Percentiles rank a stretch among this genome's conserved stretches.
These are phyloP conservation scores for Lepidostoma basale DNA, from an alignment of 1,140 invertebrate species.

Conservation along the genomic window DNA sequence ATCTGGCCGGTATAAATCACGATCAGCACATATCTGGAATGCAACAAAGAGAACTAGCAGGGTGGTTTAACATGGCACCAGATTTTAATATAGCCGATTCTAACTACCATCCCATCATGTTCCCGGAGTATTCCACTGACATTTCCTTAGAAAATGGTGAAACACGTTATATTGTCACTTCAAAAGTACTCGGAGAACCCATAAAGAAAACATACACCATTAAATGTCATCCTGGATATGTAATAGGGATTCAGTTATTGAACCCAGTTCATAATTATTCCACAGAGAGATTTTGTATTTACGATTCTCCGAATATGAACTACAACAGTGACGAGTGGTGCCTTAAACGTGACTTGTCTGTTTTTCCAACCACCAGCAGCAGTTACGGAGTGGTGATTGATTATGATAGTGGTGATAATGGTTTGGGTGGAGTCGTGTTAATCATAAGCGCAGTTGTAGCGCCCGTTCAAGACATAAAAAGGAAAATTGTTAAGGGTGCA, in stretches of 20 bases:
- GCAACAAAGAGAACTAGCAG: constrained; percentile 89
- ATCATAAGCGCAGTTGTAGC: constrained; percentile 77
- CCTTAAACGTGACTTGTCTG: constrained; percentile 78
- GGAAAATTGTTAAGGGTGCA: constrained; percentile 75
- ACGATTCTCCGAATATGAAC: constrained; percentile 72
- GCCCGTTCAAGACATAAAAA: constrained; percentile 71
- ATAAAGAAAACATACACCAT: constrained; percentile 66
- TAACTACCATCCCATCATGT: constrained; percentile 70
- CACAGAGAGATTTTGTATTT: constrained; percentile 79
- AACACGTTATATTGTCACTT: constrained; percentile 79
- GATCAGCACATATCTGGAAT: constrained; percentile 85
- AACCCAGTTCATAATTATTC: constrained; percentile 89
- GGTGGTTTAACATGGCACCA: constrained; percentile 81
- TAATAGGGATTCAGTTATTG: constrained; percentile 80
- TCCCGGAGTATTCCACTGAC: constrained; percentile 67
- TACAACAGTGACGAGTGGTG: constrained; percentile 72
- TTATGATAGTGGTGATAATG: constrained; percentile 79
- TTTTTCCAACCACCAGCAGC: constrained; percentile 86
- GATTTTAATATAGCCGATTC: constrained; percentile 70
- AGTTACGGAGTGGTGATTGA: constrained; percentile 82
- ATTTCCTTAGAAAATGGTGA: constrained; percentile 74
- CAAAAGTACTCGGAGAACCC: constrained; percentile 64
- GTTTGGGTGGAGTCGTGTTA: constrained; percentile 82
- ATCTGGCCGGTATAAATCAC: constrained; percentile 87
- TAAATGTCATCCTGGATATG: constrained; percentile 75